Conservation (phyloP, 2,113 vertebrate genomes). For the Oceanodroma tethys region DNA sequence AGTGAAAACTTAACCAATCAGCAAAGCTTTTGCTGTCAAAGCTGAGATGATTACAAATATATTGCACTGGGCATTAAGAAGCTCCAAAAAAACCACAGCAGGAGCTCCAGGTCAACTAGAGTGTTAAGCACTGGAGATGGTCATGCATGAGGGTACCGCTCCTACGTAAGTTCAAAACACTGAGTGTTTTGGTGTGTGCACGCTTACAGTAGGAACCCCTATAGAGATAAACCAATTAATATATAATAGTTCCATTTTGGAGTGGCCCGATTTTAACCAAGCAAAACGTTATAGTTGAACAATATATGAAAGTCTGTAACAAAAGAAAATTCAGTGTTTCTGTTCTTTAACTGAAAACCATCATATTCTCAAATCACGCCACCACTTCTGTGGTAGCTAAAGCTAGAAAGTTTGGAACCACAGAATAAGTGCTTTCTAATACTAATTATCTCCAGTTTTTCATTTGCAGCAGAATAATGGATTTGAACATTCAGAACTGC, state of each 20-base stretch:
- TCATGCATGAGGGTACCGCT: rapidly evolving
- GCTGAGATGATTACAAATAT: neutral
- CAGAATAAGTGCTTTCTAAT: neutral
- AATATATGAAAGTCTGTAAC: neutral
- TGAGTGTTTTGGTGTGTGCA: rapidly evolving
- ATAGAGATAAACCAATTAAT: neutral
- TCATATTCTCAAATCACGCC: neutral
- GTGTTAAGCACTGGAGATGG: neutral
- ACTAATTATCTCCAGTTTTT: neutral
- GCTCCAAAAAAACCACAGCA: neutral
- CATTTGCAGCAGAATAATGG: neutral
- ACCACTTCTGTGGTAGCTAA: neutral
- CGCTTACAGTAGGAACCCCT: neutral
- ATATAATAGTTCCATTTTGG: neutral
- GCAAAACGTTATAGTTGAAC: neutral
- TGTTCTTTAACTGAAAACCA: neutral
- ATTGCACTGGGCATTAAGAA: neutral
- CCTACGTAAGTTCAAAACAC: neutral
- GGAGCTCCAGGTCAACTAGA: neutral
- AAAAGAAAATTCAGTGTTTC: neutral
- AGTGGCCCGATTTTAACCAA: neutral
- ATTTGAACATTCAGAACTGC: neutral
- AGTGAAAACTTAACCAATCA: neutral
- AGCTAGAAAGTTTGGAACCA: neutral
- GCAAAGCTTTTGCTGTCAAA: neutral